These are phyloP conservation scores for Proctacanthus coquilletti DNA, from an alignment of 1,140 invertebrate species.

Conservation along the genomic window DNA sequence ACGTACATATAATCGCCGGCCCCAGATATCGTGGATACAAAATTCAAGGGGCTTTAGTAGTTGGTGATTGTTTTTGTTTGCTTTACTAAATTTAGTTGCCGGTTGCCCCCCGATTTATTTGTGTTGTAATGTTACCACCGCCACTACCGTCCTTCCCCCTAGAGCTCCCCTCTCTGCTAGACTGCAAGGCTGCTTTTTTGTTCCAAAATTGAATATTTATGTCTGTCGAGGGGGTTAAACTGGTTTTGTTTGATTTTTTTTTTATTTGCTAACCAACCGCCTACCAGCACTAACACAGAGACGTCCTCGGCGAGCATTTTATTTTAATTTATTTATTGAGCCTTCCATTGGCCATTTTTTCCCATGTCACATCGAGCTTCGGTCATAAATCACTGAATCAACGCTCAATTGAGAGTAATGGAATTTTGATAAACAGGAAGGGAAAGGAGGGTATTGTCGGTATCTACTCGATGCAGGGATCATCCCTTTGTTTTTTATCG, in stretches of 20 bases:
- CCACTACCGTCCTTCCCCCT: background rate
- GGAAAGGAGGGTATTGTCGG: too few relatives aligned
- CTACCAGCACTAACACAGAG: too few relatives aligned
- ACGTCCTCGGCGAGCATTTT: too few relatives aligned
- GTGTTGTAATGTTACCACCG: background rate
- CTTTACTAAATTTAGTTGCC: background rate
- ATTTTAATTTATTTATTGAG: too few relatives aligned
- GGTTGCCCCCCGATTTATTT: background rate
- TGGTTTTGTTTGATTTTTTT: background rate
- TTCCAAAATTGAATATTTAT: background rate
- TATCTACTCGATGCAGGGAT: too few relatives aligned
- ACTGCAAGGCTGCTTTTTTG: background rate
- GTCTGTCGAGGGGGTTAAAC: background rate
- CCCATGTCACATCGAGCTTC: too few relatives aligned
- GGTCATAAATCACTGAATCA: too few relatives aligned
- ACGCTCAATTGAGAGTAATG: too few relatives aligned
- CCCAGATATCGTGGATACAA: background rate
- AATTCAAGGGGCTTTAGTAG: background rate
- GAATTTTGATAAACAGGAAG: too few relatives aligned
- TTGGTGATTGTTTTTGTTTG: background rate
- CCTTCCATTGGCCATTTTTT: too few relatives aligned
- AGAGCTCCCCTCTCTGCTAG: background rate
- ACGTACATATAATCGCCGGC: background rate
- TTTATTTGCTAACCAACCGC: too few relatives aligned
- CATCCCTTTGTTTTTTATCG: too few relatives aligned